Base-by-base conservation (phyloP, 2,888 invertebrate genomes). In the Stenichneumon culpator region DNA sequence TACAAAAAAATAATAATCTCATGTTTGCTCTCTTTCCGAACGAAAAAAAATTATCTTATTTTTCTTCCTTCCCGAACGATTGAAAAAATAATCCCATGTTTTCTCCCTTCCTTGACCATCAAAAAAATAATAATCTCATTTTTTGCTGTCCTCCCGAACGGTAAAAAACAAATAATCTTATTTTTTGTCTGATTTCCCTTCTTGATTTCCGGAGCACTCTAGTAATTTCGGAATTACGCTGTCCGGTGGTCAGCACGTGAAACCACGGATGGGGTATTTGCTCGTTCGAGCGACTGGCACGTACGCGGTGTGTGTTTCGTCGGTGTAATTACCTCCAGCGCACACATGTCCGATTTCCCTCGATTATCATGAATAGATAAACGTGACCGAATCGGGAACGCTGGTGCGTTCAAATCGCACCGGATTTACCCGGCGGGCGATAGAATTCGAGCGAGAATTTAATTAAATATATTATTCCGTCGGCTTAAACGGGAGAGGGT, bases 301-400 rank as follows among this genome's bases (percentile, higher is more conserved):
- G 68, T 52, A 11, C 22, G 54, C 39, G 11, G 39, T 39, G 39
- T 39, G 6, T 54, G 54, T 54, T 54, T 32, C n/a, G 28, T 72
- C 36, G 36, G 28, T n/a, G 32, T 47, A 83, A 83, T 65, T 28
- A 65, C 65, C 32, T 14, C 22, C 3, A 11, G 22, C 25, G 57
- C 57, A 60, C 63, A 68, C 68, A 54, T 19, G 68, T 74, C 25
- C 75, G 52, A 77, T 28, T 28, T 68, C 68, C 52, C 11, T 83
- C 11, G 9, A 52, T 70, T 57, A 39, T 57, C 39, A 44, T 39
- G 57, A 73, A 57, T 57, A 22, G 52, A 14, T 28, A 70, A 54
- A 22, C 39, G 57, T 25, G 25, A 1, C 57, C 57, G 19, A 39
- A 25, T 22, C 22, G n/a, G 25, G 57, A 39, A 39, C 2, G 54